Conservation (phyloP, 2,888 invertebrate species). For the Palloptera scutellata region DNA sequence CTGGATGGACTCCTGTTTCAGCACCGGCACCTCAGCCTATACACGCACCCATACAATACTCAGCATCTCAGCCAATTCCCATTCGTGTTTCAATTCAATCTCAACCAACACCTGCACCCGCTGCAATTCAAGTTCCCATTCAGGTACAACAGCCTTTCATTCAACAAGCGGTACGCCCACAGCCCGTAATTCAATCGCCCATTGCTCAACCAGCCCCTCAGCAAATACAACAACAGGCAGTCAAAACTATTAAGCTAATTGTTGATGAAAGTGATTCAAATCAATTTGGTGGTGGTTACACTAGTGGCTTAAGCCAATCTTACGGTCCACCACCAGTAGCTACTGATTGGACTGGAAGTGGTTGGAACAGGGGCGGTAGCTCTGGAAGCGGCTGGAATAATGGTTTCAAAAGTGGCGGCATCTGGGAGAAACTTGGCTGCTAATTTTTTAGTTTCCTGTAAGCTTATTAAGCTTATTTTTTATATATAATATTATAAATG, state of each 20-base stretch:
- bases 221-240: slow-evolving; percentile 46
- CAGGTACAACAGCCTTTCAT: slow-evolving; percentile 4
- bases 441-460: slow-evolving; percentile 31
- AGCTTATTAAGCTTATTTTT: background rate
- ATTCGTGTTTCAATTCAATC: background rate
- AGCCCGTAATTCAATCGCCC: background rate
- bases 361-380: no score
- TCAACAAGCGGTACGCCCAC: slow-evolving; percentile 3
- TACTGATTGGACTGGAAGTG: slow-evolving; percentile 6
- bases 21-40: slow-evolving; percentile 16
- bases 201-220: slow-evolving; percentile 32
- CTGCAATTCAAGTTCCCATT: slow-evolving; percentile 27
- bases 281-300: slow-evolving; percentile 19
- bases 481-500: no score
- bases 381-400: slow-evolving; percentile 29
- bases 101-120: background rate
- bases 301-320: slow-evolving; percentile 38
- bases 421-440: slow-evolving; percentile 55
- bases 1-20: slow-evolving; percentile 31
- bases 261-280: slow-evolving; percentile 45
- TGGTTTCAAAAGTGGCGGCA: slow-evolving; percentile 53
- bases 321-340: slow-evolving; percentile 48
- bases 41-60: slow-evolving; percentile 29
- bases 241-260: slow-evolving; percentile 53
- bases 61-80: slow-evolving; percentile 28